Base-by-base conservation (phyloP, 2,888 invertebrate species). In the Zygothrica quintamaculata region DNA sequence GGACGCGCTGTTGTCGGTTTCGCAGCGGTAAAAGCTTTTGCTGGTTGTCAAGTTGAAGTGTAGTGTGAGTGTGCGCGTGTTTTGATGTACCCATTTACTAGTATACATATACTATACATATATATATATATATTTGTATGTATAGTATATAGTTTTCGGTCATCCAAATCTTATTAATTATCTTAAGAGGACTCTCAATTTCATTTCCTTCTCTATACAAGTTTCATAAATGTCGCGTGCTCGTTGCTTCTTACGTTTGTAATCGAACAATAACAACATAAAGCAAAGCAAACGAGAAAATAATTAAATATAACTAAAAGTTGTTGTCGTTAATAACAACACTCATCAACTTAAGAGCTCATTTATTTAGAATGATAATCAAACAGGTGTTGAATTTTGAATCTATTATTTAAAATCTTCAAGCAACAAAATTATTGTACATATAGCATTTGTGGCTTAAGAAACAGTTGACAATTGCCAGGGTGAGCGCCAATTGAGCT, bases 41-140 rank as follows among this genome's bases (percentile, higher is more conserved):
- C 64, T 48, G 22, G n/a, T 62, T 44, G 56, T 50, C 60, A 58
- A 65, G 50, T 68, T 60, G 18, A 25, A 48, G 47, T 58, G 31
- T 44, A 43, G 62, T 52, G 67, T 66, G 57, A 67, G 76, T 65
- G 73, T 55, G 65, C 44, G 62, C 58, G n/a, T n/a, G n/a, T 77
- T 70, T 84, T 62, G 56, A 57, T 51, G 59, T 57, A 13, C 47
- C 36, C 25, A 43, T 44, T 26, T 33, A 46, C 29, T 58, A 75
- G 33, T 51, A 51, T 52, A 51, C 42, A 48, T 48, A 47, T 43
- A 43, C 31, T 33, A 22, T 33, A 51, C 39, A 48, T 57, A 51
- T 11, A 29, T 50, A 25, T 40, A 50, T 53, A 50, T 53, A 26
- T 18, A 47, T 37, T 22, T 31, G 31, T 46, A 33, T 43, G 53